Base-by-base conservation (phyloP, 35 echinoderm and acorn worm species). In the Apostichopus japonicus region DNA sequence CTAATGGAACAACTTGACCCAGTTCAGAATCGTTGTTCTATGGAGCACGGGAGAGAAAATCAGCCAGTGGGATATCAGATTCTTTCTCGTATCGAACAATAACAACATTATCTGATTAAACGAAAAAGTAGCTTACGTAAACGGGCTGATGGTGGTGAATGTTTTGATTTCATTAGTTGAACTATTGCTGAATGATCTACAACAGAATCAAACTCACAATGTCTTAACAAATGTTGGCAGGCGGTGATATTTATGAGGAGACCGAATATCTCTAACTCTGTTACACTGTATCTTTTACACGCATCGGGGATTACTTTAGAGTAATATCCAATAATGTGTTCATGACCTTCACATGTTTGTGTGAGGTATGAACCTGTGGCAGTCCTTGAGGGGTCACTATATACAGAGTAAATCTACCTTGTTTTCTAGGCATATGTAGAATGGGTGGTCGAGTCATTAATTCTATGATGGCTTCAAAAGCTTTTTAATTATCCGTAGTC, bases 401-500 rank as follows among this genome's bases (percentile, higher is more conserved):
- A 56, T 93, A 87, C n/a, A 87, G 27, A 80, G 33, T 87, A 44
- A 93, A 93, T 21, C 92, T 10, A 27, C 92, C 81, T 15, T 77
- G 55, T 93, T 52, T 59, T 52, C 72, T 59, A 9, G 92, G 81
- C 92, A 87, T 87, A 53, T 93, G 80, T 44, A 93, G 81, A 79
- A 87, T 65, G 1, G 80, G 77, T 21, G 81, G 82, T 27, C 71
- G 70, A 13, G 65, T 87, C 81, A 87, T 93, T 15, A 93, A 44
- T 27, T 93, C 80, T 93, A 87, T 93, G 55, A 93, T 93, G 13
- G 56, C 87, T 7, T 93, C 82, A 59, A 87, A 93, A 24, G 92
- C 92, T 6, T 19, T 86, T 75, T 93, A 7, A 75, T 93, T 79
- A 53, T 71, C 81, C 19, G 58, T 13, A 13, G 92, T 86, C 92